These are phyloP conservation scores for Sipha maydis DNA, from an alignment of 2,888 invertebrate species.

Conservation along the genomic window DNA sequence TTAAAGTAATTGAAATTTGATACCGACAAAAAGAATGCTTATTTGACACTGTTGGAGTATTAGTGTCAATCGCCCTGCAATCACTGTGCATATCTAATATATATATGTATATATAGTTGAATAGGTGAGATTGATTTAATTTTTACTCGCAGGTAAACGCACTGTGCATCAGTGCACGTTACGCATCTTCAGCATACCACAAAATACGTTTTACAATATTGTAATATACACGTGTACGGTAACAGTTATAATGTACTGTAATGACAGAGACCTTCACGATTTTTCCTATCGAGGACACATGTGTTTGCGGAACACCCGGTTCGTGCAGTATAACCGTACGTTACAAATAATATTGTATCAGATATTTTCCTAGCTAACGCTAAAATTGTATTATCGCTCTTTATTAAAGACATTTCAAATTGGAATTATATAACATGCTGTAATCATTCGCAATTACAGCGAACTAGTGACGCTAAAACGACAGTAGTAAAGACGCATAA, in stretches of 20 bases:
- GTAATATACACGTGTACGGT: background rate
- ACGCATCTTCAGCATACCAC: background rate
- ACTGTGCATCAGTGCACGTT: background rate
- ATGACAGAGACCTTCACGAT: background rate
- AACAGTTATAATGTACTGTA: background rate
- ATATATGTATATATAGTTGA: background rate
- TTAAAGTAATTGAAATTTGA: background rate
- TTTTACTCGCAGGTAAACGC: background rate
- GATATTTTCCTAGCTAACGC: too few relatives aligned
- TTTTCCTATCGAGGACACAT: background rate
- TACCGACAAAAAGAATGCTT: background rate
- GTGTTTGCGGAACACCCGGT: background rate
- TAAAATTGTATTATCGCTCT: too few relatives aligned
- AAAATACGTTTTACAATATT: background rate
- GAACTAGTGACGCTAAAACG: too few relatives aligned
- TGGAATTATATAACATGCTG: too few relatives aligned
- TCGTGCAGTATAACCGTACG: background rate
- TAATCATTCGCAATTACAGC: too few relatives aligned
- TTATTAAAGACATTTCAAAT: too few relatives aligned
- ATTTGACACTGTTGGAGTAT: background rate
- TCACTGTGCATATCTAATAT: background rate
- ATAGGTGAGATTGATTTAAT: background rate
- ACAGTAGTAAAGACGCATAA: too few relatives aligned
- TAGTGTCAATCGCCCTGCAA: background rate
- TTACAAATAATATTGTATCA: too few relatives aligned